phyloP scores from a whole-genome alignment of 2,888 invertebrate genomes.

The Dexiosoma caninum region DNA sequence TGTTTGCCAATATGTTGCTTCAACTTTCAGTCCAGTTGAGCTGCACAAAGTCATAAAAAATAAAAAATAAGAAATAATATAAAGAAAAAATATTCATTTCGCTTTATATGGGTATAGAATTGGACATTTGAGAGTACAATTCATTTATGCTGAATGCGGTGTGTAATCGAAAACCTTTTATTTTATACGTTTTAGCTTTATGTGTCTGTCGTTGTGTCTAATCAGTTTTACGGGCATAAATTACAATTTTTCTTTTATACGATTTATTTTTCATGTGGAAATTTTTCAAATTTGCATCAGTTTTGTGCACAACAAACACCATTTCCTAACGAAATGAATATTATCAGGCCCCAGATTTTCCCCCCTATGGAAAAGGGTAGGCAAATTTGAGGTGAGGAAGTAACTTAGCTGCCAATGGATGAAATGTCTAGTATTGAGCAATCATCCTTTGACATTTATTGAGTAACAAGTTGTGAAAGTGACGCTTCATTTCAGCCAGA shows the following conservation, averaged over 20 bases:
- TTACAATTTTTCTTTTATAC: conserved; percentile 53
- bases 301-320: background rate
- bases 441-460: too few species aligned
- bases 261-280: conserved; percentile 6
- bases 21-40: conserved; percentile 11
- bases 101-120: conserved; percentile 7
- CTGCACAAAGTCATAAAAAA: background rate
- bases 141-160: conserved; percentile 22
- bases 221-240: conserved; percentile 61
- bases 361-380: too few species aligned
- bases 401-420: too few species aligned
- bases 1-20: conserved; percentile 51
- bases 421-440: too few species aligned
- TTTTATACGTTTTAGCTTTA: conserved; percentile 23
- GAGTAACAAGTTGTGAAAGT: too few species aligned
- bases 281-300: background rate
- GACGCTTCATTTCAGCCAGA: too few species aligned
- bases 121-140: conserved; percentile 15
- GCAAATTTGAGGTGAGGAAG: too few species aligned
- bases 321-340: too few species aligned
- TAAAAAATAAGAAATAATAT: background rate
- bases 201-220: conserved; percentile 57
- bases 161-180: conserved; percentile 57
- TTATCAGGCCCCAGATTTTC: too few species aligned
- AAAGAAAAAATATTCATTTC: background rate